Conservation (phyloP, 2,113 vertebrate genomes). For the Tychaedon coryphoeus region DNA sequence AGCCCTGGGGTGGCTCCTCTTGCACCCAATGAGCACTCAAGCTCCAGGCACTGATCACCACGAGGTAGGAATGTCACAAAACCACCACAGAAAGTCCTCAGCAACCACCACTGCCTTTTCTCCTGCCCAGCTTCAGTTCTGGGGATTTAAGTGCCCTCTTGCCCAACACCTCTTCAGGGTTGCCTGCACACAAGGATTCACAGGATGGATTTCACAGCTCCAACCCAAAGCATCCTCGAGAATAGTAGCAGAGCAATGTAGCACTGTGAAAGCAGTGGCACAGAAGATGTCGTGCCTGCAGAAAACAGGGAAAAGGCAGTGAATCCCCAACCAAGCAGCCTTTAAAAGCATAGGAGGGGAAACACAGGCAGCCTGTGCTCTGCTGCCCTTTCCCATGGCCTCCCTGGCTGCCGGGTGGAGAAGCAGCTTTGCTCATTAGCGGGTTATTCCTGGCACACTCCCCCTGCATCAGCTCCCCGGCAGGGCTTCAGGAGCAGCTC, state of each 20-base stretch:
- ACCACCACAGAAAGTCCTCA: background rate
- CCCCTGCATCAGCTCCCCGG: background rate
- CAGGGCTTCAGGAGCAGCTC: background rate
- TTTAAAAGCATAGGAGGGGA: background rate
- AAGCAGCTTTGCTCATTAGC: slow-evolving; percentile 39
- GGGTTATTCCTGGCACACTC: slow-evolving; percentile 10
- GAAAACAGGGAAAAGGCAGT: background rate
- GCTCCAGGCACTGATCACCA: background rate
- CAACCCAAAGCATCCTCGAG: background rate
- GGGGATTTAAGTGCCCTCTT: background rate
- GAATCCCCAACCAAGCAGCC: background rate
- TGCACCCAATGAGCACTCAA: accelerated
- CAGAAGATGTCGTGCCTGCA: background rate
- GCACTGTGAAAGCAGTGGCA: background rate
- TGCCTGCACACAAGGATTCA: background rate
- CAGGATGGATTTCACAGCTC: background rate
- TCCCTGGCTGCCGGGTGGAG: background rate
- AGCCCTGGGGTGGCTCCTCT: background rate
- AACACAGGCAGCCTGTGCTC: background rate
- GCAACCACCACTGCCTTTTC: background rate
- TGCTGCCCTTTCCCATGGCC: background rate
- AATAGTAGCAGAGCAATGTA: background rate
- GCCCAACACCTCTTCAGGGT: background rate
- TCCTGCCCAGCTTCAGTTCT: background rate
- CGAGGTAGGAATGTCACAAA: accelerated